A percentile compares a stretch with the other conserved stretches of the same genome.
Evolutionary conservation across 92 coral and sea anemone genomes (phyloP).

Genomic region (Parazoanthus swiftii): DNA sequence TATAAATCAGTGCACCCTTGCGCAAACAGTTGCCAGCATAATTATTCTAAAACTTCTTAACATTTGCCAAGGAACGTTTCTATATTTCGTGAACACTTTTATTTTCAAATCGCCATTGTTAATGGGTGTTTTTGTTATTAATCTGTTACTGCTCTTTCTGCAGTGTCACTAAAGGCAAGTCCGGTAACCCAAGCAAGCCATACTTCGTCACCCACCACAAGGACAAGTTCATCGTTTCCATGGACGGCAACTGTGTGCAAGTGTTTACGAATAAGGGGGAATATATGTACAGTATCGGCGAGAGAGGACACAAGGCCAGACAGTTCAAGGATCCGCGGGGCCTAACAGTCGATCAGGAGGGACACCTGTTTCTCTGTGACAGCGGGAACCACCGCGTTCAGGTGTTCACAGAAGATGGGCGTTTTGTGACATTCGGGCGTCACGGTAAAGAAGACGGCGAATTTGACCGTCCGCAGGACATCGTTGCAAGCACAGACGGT

Average conservation of each 20-base stretch:
- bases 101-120: too few species aligned
- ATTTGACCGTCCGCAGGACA: conserved; percentile 79
- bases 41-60: too few species aligned
- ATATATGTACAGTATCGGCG: conserved; percentile 68
- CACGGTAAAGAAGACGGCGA: conserved; percentile 67
- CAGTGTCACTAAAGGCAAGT: conserved; percentile 20
- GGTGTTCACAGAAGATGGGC: conserved; percentile 69
- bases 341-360: conserved; percentile 58
- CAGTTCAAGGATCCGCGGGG: conserved; percentile 82
- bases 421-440: conserved; percentile 61
- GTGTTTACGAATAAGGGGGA: conserved; percentile 62
- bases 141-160: not conserved
- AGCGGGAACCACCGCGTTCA: conserved; percentile 83
- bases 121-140: too few species aligned
- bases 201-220: conserved; percentile 71
- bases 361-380: conserved; percentile 72
- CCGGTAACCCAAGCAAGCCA: conserved; percentile 65
- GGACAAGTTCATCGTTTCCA: conserved; percentile 64
- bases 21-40: too few species aligned
- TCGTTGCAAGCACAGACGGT: conserved; percentile 56
- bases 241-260: conserved; percentile 66
- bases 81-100: too few species aligned
- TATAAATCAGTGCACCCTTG: too few species aligned
- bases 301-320: conserved; percentile 45
- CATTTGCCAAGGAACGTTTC: too few species aligned